These are phyloP conservation scores for Prochilodus magdalenae DNA, from an alignment of 2,113 vertebrate genomes.

Conservation along the genomic window DNA sequence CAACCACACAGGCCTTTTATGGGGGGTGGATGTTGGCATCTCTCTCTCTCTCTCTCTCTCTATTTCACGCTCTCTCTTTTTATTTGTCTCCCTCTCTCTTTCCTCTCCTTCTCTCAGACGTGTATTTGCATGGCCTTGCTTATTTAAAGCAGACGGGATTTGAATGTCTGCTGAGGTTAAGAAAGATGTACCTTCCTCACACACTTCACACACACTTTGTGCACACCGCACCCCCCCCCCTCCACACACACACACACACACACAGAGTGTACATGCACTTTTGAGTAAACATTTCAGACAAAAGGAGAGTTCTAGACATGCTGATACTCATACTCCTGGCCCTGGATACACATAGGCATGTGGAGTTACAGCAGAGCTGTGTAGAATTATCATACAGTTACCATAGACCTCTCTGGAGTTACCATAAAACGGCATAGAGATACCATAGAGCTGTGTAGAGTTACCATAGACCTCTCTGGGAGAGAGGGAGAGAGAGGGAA, in stretches of 20 bases:
- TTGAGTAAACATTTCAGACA: too few species aligned
- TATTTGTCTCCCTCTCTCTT: too few species aligned
- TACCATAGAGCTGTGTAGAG: too few species aligned
- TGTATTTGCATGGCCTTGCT: conserved; percentile 49
- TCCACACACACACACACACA: conserved; percentile 4
- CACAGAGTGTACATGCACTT: not conserved
- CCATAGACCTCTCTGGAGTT: too few species aligned
- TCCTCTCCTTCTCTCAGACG: conserved; percentile 2
- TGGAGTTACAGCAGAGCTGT: not conserved
- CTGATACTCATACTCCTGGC: not conserved
- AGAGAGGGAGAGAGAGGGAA: too few species aligned
- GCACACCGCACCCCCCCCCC: too few species aligned
- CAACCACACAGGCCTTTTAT: conserved; percentile 36
- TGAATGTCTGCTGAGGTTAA: conserved; percentile 55
- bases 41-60: not conserved
- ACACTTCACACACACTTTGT: not conserved
- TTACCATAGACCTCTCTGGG: too few species aligned
- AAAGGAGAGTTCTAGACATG: not conserved
- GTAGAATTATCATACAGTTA: too few species aligned
- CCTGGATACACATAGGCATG: too few species aligned
- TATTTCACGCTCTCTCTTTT: too few species aligned
- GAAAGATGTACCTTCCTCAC: conserved; percentile 7
- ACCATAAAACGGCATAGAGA: too few species aligned
- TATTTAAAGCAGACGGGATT: conserved; percentile 55
- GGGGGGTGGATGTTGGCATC: not conserved